Percentiles rank a stretch among this genome's conserved stretches.
Evolutionary conservation across 2,888 invertebrate genomes (phyloP).

Genomic region (Drosophila robusta): DNA sequence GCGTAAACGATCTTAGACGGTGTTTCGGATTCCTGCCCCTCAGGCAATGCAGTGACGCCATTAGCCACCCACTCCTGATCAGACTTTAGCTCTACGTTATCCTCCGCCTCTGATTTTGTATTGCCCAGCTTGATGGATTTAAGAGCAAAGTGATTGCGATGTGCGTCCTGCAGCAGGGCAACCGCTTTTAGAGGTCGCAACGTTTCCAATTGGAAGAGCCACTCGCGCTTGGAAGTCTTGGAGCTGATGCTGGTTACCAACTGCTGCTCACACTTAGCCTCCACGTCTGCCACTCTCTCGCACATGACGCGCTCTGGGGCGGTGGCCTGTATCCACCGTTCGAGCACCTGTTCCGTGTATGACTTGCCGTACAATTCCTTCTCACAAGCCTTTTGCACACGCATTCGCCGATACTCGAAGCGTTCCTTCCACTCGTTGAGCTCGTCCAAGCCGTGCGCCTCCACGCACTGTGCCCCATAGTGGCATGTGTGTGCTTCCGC

Average conservation of each 20-base stretch:
- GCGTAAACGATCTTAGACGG: conserved; percentile 62
- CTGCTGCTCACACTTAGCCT: conserved; percentile 87
- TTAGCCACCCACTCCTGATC: conserved; percentile 87
- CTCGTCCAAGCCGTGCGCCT: conserved; percentile 90
- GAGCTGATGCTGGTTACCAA: conserved; percentile 88
- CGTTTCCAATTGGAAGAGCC: conserved; percentile 87
- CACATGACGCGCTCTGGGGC: conserved; percentile 88
- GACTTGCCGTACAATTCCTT: conserved; percentile 88
- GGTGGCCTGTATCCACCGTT: conserved; percentile 88
- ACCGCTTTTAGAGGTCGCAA: conserved; percentile 87
- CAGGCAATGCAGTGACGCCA: conserved; percentile 22
- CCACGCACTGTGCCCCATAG: conserved; percentile 90
- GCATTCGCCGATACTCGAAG: conserved; percentile 89
- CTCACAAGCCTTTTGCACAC: conserved; percentile 88
- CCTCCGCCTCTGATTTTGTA: conserved; percentile 27
- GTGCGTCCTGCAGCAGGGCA: conserved; percentile 89
- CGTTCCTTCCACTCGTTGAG: conserved; percentile 90
- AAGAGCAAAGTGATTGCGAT: conserved; percentile 89
- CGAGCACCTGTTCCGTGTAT: conserved; percentile 88
- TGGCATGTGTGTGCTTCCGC: conserved; percentile 87
- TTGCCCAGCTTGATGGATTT: conserved; percentile 85
- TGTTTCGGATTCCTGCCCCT: conserved; percentile 22
- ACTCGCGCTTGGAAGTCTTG: conserved; percentile 87
- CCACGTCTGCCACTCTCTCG: conserved; percentile 87
- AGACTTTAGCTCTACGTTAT: conserved; percentile 84